phyloP scores from a whole-genome alignment of 2,797 vertebrate species.

The Clarias fuscus region DNA sequence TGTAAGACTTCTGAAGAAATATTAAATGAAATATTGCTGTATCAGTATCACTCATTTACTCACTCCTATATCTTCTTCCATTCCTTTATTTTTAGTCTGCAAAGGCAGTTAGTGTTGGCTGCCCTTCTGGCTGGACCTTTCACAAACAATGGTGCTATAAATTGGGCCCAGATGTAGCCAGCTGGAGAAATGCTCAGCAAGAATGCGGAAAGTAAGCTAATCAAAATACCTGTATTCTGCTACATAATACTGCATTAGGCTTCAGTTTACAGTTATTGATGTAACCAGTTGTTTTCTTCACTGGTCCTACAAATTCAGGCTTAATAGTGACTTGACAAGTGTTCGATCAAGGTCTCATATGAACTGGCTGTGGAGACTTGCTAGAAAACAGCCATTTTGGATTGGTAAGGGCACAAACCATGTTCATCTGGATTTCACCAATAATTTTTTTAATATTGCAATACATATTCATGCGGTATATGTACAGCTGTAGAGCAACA shows the following conservation, averaged over 20 bases:
- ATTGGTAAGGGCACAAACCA: conserved; percentile 66
- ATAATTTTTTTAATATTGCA: not conserved
- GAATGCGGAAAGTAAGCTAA: conserved; percentile 68
- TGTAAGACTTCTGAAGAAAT: not conserved
- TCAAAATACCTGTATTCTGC: not conserved
- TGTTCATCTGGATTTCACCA: not conserved
- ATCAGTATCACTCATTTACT: not conserved
- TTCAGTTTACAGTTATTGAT: not conserved
- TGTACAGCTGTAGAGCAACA: not conserved
- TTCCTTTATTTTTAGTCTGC: conserved; percentile 55
- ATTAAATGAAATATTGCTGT: not conserved
- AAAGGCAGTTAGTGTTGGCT: conserved; percentile 56
- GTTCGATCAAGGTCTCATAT: conserved; percentile 67
- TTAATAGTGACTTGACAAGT: conserved; percentile 71
- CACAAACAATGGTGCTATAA: conserved; percentile 69
- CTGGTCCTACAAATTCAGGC: conserved; percentile 59
- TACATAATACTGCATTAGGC: not conserved
- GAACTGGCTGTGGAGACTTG: conserved; percentile 71
- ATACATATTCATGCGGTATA: not conserved
- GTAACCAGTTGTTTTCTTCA: not conserved
- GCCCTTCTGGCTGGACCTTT: conserved; percentile 65
- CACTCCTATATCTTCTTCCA: not conserved
- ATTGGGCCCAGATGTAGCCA: conserved; percentile 61
- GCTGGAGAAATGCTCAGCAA: conserved; percentile 70
- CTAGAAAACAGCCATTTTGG: conserved; percentile 71